A percentile compares a stretch with the other conserved stretches of the same genome.
These are phyloP conservation scores for Xanthostigma xanthostigma DNA, from an alignment of 2,888 invertebrate genomes.

Conservation along the genomic window DNA sequence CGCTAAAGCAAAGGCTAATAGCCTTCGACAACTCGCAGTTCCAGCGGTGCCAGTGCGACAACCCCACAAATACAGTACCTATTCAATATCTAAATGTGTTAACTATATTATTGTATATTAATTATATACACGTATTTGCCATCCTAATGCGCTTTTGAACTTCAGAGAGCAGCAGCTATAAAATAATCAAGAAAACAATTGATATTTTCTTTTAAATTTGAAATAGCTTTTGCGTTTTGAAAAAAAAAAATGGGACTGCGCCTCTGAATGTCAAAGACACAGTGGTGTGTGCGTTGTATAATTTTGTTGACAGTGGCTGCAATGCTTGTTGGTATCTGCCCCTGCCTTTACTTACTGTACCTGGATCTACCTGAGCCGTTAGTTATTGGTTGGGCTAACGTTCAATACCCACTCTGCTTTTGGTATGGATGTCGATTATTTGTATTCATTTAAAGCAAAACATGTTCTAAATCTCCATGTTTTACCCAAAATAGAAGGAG, in stretches of 20 bases:
- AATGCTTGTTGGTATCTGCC: constrained; percentile 8
- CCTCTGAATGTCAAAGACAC: too few species aligned
- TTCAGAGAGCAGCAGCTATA: too few species aligned
- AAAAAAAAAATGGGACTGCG: too few species aligned
- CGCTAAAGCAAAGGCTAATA: constrained; percentile 16
- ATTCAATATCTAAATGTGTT: constrained; percentile 33
- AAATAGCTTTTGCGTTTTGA: too few species aligned
- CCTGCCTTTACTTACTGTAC: constrained; percentile 25
- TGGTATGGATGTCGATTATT: too few species aligned
- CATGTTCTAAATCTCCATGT: too few species aligned
- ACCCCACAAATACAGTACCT: constrained; percentile 30
- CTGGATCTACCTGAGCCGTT: constrained; percentile 14
- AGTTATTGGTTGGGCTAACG: constrained; percentile 7
- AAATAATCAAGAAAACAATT: too few species aligned
- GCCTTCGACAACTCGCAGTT: constrained; percentile 12
- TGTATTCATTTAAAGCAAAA: too few species aligned
- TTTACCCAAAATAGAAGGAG: too few species aligned
- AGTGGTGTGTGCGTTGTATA: constrained; percentile 4
- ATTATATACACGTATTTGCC: constrained; percentile 1
- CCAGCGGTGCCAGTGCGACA: constrained; percentile 26
- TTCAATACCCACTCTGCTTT: too few species aligned
- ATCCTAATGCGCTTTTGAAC: too few species aligned
- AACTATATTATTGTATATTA: constrained; percentile 11
- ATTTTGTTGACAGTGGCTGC: constrained; percentile 8
- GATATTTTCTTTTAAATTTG: too few species aligned